Base-by-base conservation (phyloP, 2,888 invertebrate species). In the Diplazon laetatorius region DNA sequence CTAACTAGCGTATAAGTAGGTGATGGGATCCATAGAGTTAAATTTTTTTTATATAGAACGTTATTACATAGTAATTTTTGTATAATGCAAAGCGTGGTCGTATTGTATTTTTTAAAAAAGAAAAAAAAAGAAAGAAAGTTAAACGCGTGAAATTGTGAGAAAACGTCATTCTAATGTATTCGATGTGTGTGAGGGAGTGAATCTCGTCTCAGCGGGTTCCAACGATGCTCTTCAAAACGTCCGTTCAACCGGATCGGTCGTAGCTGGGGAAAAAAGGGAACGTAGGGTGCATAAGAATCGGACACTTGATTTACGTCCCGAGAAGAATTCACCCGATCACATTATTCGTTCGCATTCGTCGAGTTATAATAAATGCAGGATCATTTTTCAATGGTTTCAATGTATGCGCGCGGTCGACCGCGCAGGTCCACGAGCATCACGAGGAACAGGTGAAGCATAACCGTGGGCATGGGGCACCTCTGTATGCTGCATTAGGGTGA, bases 251-350 rank as follows among this genome's bases (percentile, higher is more conserved):
- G 48, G 20, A 1, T 10, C 1, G 14, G 30, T 52, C 22, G 12
- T 6, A 10, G 20, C n/a, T n/a, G 52, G 14, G 25, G 52, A 1
- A 14, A 4, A 52, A 52, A 1, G 22, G 14, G 10, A 12, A 5
- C n/a, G 14, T 55, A 30, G 30, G 30, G 55, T 37, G 37, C 65
- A 52, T 39, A n/a, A 66, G 50, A 52, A 66, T 66, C 52, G 39
- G 37, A 14, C 52, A 25, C 39, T 39, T 52, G 65, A 66, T 66
- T 66, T 52, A 66, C 65, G 65, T 66, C 50, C 39, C 65, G 50
- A 39, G 65, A 48, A 66, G 39, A 66, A 66, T 39, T 20, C 52
- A 66, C 65, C 65, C 39, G 65, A 52, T 52, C n/a, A 66, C 39
- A 22, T 55, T 55, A 55, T 55, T 55, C 30, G 30, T 22, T 14